These are phyloP conservation scores for Drosophila malerkotliana DNA, from an alignment of 1,140 invertebrate species.

Conservation along the genomic window DNA sequence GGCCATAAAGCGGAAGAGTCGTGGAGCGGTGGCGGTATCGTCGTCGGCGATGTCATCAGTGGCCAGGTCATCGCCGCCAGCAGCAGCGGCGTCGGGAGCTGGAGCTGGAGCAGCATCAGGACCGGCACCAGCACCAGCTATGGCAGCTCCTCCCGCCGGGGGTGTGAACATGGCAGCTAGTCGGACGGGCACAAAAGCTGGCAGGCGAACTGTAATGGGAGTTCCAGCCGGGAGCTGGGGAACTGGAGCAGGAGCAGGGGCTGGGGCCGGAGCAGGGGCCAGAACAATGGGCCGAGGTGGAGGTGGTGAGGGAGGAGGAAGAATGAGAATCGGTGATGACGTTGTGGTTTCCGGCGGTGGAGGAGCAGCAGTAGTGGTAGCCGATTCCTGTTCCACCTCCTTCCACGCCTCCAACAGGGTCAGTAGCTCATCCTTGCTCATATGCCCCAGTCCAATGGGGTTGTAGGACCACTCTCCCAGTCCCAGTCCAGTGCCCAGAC, in stretches of 20 bases:
- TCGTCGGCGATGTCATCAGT: slow-evolving; percentile 4
- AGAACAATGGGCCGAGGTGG: slow-evolving; percentile 8
- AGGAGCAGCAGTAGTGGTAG: slow-evolving; percentile 56
- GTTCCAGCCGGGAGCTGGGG: slow-evolving; percentile 28
- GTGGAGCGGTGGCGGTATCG: slow-evolving; percentile 10
- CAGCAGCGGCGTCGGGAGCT: not conserved
- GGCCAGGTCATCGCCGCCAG: slow-evolving; percentile 6
- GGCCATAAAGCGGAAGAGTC: slow-evolving; percentile 51
- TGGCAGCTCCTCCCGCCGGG: slow-evolving; percentile 10
- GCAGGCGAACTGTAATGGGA: slow-evolving; percentile 63
- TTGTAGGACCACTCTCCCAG: slow-evolving; percentile 31
- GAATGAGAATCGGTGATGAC: not conserved
- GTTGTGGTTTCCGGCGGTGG: slow-evolving; percentile 46
- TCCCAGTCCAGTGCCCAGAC: not conserved
- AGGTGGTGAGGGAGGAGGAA: slow-evolving; percentile 22
- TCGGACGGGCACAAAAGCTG: slow-evolving; percentile 74
- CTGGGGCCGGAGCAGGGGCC: slow-evolving; percentile 28
- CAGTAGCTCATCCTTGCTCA: slow-evolving; percentile 75
- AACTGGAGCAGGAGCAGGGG: slow-evolving; percentile 7
- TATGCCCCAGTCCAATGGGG: slow-evolving; percentile 67
- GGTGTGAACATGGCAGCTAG: slow-evolving; percentile 75
- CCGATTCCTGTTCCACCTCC: slow-evolving; percentile 58
- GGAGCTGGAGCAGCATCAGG: slow-evolving; percentile 2
- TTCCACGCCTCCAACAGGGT: slow-evolving; percentile 74
- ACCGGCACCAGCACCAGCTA: not conserved